These are phyloP conservation scores for Dysmachus trigonus DNA, from an alignment of 2,888 invertebrate species.

Conservation along the genomic window DNA sequence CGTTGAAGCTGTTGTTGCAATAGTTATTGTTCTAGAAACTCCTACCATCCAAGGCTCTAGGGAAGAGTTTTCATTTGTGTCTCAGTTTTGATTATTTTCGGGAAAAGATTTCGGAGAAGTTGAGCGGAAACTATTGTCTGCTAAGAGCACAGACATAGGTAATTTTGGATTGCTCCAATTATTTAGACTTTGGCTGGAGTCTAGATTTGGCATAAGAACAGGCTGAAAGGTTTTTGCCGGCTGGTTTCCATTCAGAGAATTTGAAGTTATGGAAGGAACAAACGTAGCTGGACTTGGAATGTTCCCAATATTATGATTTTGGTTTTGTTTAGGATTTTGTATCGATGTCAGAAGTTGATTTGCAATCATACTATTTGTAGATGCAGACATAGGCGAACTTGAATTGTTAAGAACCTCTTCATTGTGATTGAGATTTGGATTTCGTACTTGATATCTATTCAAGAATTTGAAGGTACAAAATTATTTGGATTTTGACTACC, in stretches of 20 bases:
- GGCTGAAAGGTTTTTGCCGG: not conserved
- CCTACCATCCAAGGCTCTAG: not conserved
- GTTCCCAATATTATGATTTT: not conserved
- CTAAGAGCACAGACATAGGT: not conserved
- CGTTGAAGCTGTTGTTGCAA: not conserved
- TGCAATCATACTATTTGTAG: not conserved
- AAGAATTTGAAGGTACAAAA: not conserved
- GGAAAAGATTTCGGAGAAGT: not conserved
- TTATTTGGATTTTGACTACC: not conserved
- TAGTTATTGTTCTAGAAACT: not conserved
- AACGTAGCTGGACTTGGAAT: not conserved
- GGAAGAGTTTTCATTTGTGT: not conserved
- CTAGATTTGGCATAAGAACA: not conserved
- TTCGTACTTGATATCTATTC: not conserved
- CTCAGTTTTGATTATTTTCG: not conserved
- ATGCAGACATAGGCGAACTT: not conserved
- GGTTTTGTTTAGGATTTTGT: not conserved
- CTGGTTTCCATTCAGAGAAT: not conserved
- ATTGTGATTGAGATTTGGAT: not conserved
- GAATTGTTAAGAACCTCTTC: not conserved
- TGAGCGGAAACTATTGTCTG: not conserved
- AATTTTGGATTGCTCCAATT: too few species aligned
- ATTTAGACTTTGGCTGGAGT: not conserved
- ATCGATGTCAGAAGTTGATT: not conserved
- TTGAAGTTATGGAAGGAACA: not conserved